Conservation (phyloP, 2,797 vertebrate genomes). For the Kryptolebias ocellatus region DNA sequence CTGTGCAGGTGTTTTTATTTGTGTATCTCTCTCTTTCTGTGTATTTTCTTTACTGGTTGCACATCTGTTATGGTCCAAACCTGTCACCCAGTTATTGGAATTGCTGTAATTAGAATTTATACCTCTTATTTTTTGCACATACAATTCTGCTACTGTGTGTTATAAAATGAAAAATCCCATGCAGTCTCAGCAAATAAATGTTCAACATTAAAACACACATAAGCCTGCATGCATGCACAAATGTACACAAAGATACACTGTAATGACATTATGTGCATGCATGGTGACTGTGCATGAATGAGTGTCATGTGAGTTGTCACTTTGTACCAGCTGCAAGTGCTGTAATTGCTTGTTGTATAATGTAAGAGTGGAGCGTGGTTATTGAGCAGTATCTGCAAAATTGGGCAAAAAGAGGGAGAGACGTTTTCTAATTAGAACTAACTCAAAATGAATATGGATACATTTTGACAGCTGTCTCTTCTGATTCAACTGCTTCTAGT, state of each 20-base stretch:
- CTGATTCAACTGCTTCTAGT: constrained; percentile 62
- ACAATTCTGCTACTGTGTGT: constrained; percentile 21
- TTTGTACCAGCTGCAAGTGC: constrained; percentile 25
- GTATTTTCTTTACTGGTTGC: constrained; percentile 59
- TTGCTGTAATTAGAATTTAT: constrained; percentile 34
- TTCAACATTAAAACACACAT: constrained; percentile 19
- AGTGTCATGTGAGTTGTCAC: constrained; percentile 10
- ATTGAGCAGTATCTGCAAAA: constrained; percentile 74
- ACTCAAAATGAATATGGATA: constrained; percentile 74
- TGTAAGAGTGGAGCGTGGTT: constrained; percentile 51
- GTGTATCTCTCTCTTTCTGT: constrained; percentile 38
- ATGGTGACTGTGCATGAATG: constrained; percentile 2
- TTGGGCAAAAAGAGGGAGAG: constrained; percentile 59
- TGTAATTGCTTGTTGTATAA: constrained; percentile 32
- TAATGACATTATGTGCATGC: constrained; percentile 8
- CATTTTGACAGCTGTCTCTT: constrained; percentile 80
- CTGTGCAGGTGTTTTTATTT: constrained; percentile 52
- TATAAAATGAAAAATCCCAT: constrained; percentile 25
- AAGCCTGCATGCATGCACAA: constrained; percentile 14
- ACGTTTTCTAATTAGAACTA: constrained; percentile 78
- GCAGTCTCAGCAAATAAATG: constrained; percentile 10
- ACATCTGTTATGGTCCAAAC: constrained; percentile 61
- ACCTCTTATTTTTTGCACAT: constrained; percentile 22
- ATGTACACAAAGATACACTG: neutral
- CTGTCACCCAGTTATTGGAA: constrained; percentile 55